phyloP scores from a whole-genome alignment of 2,888 invertebrate genomes.

The Helleia helle region DNA sequence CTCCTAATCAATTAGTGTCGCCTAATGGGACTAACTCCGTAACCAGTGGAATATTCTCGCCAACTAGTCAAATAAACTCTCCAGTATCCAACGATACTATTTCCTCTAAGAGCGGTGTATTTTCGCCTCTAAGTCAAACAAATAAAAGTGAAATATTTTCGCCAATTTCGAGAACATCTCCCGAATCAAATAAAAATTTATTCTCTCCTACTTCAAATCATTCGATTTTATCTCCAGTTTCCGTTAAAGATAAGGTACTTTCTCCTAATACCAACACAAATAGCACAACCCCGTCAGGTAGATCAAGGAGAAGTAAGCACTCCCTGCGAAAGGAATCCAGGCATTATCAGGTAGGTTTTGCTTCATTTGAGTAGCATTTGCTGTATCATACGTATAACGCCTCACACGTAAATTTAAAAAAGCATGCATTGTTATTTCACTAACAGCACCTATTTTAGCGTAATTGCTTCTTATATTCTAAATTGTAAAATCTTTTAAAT shows the following conservation, averaged over 20 bases:
- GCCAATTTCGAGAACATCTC: constrained; percentile 62
- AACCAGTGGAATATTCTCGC: constrained; percentile 69
- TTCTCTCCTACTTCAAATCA: constrained; percentile 65
- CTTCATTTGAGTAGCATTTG: constrained; percentile 4
- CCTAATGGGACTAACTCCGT: constrained; percentile 68
- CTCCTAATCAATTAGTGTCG: constrained; percentile 59
- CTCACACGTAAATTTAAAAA: background rate
- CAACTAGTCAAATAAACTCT: constrained; percentile 69
- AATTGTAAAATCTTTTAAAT: background rate
- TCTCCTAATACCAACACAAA: constrained; percentile 64
- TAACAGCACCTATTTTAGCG: background rate
- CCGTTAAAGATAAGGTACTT: constrained; percentile 55
- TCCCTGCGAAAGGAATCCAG: constrained; percentile 78
- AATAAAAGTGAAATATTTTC: constrained; percentile 67
- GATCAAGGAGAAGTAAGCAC: constrained; percentile 73
- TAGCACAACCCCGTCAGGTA: constrained; percentile 72
- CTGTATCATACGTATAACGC: constrained; percentile 1
- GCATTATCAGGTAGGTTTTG: constrained; percentile 77
- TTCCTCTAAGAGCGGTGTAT: constrained; percentile 67
- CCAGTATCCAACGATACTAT: constrained; percentile 69
- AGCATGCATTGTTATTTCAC: background rate
- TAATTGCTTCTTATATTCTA: background rate
- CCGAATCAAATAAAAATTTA: constrained; percentile 58
- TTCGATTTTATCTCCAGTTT: constrained; percentile 56
- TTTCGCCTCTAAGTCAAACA: constrained; percentile 67